Conservation (phyloP, 2,888 invertebrate species). For the Phragmatobia fuliginosa region DNA sequence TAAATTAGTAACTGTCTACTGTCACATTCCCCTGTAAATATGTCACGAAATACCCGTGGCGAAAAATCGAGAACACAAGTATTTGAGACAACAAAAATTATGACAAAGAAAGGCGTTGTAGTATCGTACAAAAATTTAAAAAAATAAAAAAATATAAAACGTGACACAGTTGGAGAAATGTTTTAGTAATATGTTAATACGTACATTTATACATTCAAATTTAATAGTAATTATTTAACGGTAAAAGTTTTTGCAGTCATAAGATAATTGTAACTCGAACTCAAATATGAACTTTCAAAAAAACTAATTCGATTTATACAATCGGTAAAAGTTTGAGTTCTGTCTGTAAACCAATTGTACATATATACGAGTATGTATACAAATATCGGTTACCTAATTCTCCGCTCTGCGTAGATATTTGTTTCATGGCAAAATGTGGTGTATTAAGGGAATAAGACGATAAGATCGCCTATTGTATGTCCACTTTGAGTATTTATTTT, state of each 20-base stretch:
- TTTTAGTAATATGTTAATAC: neutral
- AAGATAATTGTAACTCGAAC: neutral
- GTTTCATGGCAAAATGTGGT: neutral
- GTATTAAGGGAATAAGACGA: neutral
- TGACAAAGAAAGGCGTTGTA: constrained; percentile 26
- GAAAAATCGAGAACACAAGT: constrained; percentile 33
- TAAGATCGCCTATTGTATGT: neutral
- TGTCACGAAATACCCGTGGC: constrained; percentile 30
- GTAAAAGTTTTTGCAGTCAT: neutral
- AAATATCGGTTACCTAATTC: neutral
- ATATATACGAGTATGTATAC: neutral
- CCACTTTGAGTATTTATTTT: neutral
- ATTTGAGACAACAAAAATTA: constrained; percentile 46
- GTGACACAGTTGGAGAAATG: neutral
- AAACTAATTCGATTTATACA: neutral
- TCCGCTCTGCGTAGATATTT: neutral
- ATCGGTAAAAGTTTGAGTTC: too few relatives aligned
- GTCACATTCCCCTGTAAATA: constrained; percentile 39
- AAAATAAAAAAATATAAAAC: too few relatives aligned
- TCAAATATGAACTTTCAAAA: neutral
- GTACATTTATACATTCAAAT: neutral
- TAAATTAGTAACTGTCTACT: constrained; percentile 36
- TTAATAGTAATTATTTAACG: neutral
- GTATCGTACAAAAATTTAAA: constrained; percentile 24
- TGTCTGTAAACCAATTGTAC: neutral